These are phyloP conservation scores for Vanessa cardui DNA, from an alignment of 2,888 invertebrate species.

Conservation along the genomic window DNA sequence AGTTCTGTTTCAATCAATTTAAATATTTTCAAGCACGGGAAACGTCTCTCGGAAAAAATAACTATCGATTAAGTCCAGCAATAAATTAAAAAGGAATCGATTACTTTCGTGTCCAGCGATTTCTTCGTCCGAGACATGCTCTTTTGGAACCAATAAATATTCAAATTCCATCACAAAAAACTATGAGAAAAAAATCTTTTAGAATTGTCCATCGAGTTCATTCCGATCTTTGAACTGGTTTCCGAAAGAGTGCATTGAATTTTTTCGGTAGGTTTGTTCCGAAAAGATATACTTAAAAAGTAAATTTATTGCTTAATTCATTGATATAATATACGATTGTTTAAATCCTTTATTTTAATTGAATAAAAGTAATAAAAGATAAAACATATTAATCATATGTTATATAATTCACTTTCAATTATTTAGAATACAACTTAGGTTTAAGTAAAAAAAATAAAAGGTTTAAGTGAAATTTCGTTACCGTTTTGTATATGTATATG, in stretches of 20 bases:
- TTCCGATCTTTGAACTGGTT: constrained; percentile 39
- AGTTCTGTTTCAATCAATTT: not conserved
- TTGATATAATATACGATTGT: constrained; percentile 4
- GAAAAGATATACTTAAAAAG: constrained; percentile 3
- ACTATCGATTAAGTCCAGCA: not conserved
- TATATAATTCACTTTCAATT: not conserved
- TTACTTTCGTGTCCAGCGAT: constrained; percentile 35
- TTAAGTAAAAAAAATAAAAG: too few relatives aligned
- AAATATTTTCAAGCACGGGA: constrained; percentile 1
- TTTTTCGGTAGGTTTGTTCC: constrained; percentile 6
- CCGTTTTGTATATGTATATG: too few relatives aligned
- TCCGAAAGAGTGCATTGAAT: constrained; percentile 28
- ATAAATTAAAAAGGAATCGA: constrained; percentile 35
- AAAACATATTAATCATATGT: not conserved
- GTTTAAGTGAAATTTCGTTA: too few relatives aligned
- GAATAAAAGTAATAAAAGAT: not conserved
- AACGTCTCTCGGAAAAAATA: not conserved
- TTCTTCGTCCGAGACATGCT: constrained; percentile 45
- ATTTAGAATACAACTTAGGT: not conserved
- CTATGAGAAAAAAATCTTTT: constrained; percentile 34
- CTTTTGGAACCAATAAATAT: constrained; percentile 64
- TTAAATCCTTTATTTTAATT: not conserved
- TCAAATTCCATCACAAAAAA: constrained; percentile 53
- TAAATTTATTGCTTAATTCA: constrained; percentile 8
- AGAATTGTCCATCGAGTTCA: constrained; percentile 31